These are phyloP conservation scores for Meda fulgida DNA, from an alignment of 2,797 vertebrate genomes.

Conservation along the genomic window DNA sequence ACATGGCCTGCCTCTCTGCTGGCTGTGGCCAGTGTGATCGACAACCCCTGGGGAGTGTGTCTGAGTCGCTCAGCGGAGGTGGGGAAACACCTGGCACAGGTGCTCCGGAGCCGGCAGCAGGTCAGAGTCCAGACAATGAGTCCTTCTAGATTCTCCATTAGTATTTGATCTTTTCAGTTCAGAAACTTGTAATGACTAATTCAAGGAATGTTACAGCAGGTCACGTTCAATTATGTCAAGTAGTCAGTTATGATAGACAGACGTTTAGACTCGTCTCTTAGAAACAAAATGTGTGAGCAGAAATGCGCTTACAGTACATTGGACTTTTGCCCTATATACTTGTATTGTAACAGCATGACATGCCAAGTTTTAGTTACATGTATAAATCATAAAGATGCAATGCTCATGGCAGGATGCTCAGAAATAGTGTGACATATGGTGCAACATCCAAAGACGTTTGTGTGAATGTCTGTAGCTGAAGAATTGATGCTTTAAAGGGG, in stretches of 20 bases:
- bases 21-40: conserved; percentile 89
- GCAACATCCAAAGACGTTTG: background rate
- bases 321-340: background rate
- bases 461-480: background rate
- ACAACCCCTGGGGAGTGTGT: conserved; percentile 97
- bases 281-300: background rate
- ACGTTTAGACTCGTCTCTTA: background rate
- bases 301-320: background rate
- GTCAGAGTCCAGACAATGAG: conserved; percentile 70
- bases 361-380: too few species aligned
- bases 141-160: background rate
- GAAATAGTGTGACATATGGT: background rate
- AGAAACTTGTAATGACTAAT: background rate
- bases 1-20: conserved; percentile 92
- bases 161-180: background rate
- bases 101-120: conserved; percentile 90
- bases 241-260: background rate
- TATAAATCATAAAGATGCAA: background rate
- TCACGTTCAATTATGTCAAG: background rate
- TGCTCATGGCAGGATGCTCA: background rate
- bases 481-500: background rate
- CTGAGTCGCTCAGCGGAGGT: conserved; percentile 93
- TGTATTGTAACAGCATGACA: background rate
- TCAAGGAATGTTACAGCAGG: background rate
- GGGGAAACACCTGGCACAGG: conserved; percentile 93